Percentiles rank a stretch among this genome's conserved stretches.
These are phyloP conservation scores for Pammene aurita DNA, from an alignment of 2,888 invertebrate genomes.

Conservation along the genomic window DNA sequence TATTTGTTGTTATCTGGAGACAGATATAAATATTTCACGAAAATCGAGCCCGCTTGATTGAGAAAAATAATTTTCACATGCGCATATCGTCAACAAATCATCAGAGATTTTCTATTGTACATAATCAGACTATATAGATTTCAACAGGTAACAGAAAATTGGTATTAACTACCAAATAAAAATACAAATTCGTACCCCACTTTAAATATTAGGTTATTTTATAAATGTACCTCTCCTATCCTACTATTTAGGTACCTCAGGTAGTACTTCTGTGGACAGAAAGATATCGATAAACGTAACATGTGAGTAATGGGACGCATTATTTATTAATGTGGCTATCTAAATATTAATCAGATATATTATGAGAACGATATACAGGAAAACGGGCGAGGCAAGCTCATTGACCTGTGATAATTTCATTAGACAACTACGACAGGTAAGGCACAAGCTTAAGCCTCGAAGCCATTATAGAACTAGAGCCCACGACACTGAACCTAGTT, in stretches of 20 bases:
- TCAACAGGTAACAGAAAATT: too few species aligned
- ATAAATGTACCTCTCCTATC: background rate
- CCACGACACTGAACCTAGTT: too few species aligned
- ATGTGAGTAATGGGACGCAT: background rate
- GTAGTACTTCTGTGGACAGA: background rate
- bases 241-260: background rate
- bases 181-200: too few species aligned
- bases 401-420: constrained; percentile 30
- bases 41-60: too few species aligned
- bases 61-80: too few species aligned
- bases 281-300: background rate
- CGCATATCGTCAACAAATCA: too few species aligned
- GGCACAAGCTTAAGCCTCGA: background rate
- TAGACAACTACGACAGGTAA: constrained; percentile 15
- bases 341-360: background rate
- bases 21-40: too few species aligned
- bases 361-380: constrained; percentile 8
- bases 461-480: background rate
- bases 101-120: too few species aligned
- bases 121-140: too few species aligned
- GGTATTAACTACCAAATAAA: too few species aligned
- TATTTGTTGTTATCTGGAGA: too few species aligned
- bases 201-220: background rate
- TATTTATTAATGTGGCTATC: background rate
- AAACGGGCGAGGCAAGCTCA: constrained; percentile 10